Percentiles rank a stretch among this genome's conserved stretches.
Conservation (phyloP, 2,888 invertebrate species). For the Cloeon dipterum region DNA sequence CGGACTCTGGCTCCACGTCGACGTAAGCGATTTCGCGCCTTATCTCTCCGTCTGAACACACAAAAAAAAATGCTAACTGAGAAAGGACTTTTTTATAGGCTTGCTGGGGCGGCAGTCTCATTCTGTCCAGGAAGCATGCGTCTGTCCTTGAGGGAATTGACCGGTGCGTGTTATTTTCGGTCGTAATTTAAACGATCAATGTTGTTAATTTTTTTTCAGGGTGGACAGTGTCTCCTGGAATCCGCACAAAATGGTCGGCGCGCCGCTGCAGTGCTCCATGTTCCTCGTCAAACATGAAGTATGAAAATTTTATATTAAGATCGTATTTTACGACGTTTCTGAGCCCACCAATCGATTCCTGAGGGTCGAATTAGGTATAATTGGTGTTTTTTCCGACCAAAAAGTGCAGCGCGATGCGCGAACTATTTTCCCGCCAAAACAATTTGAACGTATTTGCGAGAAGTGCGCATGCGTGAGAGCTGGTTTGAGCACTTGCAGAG, state of each 20-base stretch:
- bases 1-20: slow-evolving; percentile 59
- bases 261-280: slow-evolving; percentile 52
- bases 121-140: slow-evolving; percentile 41
- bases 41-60: not conserved
- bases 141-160: slow-evolving; percentile 36
- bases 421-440: no score
- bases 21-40: slow-evolving; percentile 27
- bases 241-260: slow-evolving; percentile 66
- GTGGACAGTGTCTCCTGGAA: slow-evolving; percentile 65
- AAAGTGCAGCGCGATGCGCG: no score
- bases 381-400: no score
- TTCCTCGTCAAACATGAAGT: slow-evolving; percentile 35
- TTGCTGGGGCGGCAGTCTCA: slow-evolving; percentile 53
- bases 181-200: not conserved
- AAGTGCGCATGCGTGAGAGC: no score
- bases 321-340: no score
- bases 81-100: no score
- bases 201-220: slow-evolving; percentile 20
- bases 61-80: not conserved
- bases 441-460: no score
- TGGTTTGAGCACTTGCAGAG: no score
- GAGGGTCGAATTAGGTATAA: no score
- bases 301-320: no score
- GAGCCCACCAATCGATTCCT: no score
- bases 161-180: slow-evolving; percentile 19